phyloP scores from a whole-genome alignment of 2,797 vertebrate species.

The Phoeniculus purpureus region DNA sequence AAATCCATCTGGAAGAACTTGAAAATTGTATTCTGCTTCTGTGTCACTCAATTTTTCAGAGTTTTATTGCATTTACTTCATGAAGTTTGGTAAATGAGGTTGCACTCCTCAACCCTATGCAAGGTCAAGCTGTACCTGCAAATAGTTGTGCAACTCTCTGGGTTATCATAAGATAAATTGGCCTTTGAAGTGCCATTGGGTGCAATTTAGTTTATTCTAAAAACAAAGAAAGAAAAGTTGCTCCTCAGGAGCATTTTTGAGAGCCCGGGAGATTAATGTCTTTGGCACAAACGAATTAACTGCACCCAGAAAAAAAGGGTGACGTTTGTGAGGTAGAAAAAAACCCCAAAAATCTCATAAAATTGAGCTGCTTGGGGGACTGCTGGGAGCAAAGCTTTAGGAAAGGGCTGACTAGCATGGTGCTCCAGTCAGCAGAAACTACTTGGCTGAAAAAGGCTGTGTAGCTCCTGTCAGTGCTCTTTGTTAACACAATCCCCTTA shows the following conservation, averaged over 20 bases:
- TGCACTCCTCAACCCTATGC: neutral
- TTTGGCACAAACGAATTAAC: neutral
- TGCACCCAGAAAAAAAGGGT: neutral
- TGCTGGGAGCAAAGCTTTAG: neutral
- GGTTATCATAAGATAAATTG: neutral
- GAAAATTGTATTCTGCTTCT: neutral
- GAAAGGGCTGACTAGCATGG: neutral
- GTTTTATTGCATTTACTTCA: neutral
- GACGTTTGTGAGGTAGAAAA: neutral
- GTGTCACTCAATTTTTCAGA: neutral
- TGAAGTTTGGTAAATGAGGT: neutral
- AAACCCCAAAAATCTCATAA: neutral
- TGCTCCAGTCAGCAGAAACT: constrained; percentile 13
- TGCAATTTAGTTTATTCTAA: neutral
- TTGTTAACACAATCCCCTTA: rapidly evolving
- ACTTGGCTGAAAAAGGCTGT: neutral
- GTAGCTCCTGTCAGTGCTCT: neutral
- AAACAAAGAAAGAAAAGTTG: neutral
- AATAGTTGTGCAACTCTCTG: neutral
- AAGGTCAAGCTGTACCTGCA: constrained; percentile 1
- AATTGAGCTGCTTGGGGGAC: neutral
- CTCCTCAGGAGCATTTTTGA: neutral
- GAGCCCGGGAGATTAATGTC: neutral
- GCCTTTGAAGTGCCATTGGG: neutral
- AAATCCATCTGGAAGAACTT: neutral